phyloP scores from a whole-genome alignment of 2,113 vertebrate genomes.

The Chaetodon trifascialis region DNA sequence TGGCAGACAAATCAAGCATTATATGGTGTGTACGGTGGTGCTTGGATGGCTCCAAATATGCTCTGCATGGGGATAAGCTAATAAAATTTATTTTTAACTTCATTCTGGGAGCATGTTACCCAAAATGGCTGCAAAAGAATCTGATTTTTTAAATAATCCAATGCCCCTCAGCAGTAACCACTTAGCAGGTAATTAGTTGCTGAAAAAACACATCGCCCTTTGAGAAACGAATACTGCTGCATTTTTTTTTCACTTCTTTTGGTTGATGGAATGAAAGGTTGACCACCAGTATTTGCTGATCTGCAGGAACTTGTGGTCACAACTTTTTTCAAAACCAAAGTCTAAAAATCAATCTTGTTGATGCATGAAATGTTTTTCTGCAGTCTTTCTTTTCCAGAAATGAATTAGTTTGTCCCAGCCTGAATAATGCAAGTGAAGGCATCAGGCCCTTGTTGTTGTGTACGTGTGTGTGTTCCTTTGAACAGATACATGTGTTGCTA shows the following conservation, averaged over 20 bases:
- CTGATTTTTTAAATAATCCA: conserved; percentile 28
- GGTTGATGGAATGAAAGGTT: conserved; percentile 47
- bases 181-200: conserved; percentile 34
- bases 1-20: conserved; percentile 29
- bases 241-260: conserved; percentile 34
- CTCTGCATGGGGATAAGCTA: conserved; percentile 25
- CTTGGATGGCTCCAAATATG: neutral
- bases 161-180: conserved; percentile 43
- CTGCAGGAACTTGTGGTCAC: conserved; percentile 18
- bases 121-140: conserved; percentile 26
- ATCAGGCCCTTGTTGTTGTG: neutral
- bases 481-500: neutral
- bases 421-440: conserved; percentile 1
- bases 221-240: conserved; percentile 31
- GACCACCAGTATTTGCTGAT: conserved; percentile 62
- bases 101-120: neutral
- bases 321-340: conserved; percentile 35
- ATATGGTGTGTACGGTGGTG: neutral
- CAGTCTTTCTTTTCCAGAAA: neutral
- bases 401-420: neutral
- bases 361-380: conserved; percentile 29
- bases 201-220: conserved; percentile 29
- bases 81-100: conserved; percentile 61
- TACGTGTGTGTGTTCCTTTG: neutral
- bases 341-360: conserved; percentile 54